phyloP scores from a whole-genome alignment of 2,113 vertebrate genomes.

The Xyliphius kryptos region DNA sequence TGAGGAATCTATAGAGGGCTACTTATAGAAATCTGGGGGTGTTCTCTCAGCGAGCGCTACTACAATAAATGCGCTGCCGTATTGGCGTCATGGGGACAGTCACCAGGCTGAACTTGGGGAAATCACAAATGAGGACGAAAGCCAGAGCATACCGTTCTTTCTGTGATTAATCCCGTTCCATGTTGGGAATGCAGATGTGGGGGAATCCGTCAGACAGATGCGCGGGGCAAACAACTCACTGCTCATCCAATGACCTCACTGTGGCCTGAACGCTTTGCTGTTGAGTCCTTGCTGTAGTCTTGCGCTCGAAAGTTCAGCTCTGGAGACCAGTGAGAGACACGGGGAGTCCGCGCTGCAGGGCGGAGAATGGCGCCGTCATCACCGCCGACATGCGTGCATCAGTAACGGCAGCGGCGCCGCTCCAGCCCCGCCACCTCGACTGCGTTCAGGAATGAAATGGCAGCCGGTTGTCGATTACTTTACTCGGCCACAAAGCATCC shows the following conservation, averaged over 20 bases:
- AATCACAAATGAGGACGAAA: conserved; percentile 6
- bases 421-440: conserved; percentile 30
- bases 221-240: conserved; percentile 21
- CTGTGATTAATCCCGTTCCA: too few relatives aligned
- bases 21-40: conserved; percentile 51
- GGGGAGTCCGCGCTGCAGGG: conserved; percentile 52
- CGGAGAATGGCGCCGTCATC: conserved; percentile 54
- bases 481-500: neutral
- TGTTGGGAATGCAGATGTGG: too few relatives aligned
- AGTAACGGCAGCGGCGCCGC: conserved; percentile 51
- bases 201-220: neutral
- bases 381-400: conserved; percentile 64
- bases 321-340: conserved; percentile 18
- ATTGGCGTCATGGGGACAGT: conserved; percentile 63
- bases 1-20: conserved; percentile 41
- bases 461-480: neutral
- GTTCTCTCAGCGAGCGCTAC: conserved; percentile 38
- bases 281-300: conserved; percentile 5
- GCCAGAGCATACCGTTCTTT: conserved; percentile 15
- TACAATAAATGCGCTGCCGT: conserved; percentile 49
- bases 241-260: conserved; percentile 6
- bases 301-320: conserved; percentile 34
- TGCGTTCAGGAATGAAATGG: conserved; percentile 7
- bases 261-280: neutral
- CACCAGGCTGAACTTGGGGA: conserved; percentile 57